Conservation (phyloP, 2,888 invertebrate genomes). For the Rambutsinella grinnellia region DNA sequence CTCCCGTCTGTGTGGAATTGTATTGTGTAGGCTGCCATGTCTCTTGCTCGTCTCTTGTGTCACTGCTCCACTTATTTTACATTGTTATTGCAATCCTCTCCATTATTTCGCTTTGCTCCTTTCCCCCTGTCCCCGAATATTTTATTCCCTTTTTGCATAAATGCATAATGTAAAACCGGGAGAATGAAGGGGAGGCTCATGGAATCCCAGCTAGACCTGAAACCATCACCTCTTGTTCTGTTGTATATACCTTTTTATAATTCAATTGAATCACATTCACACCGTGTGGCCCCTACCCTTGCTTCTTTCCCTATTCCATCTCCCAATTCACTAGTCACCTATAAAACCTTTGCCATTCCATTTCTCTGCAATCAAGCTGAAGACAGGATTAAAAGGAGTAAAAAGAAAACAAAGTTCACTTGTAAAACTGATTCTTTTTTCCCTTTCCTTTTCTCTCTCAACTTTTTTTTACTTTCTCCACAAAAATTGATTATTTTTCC, state of each 20-base stretch:
- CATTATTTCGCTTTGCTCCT: background rate
- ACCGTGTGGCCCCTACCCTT: background rate
- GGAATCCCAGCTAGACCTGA: background rate
- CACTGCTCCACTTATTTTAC: slow-evolving; percentile 11
- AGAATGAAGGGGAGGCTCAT: background rate
- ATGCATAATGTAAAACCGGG: background rate
- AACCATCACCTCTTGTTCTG: too few relatives aligned
- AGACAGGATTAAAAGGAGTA: background rate
- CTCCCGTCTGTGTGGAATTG: background rate
- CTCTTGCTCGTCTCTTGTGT: background rate
- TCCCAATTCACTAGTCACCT: background rate
- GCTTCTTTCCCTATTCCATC: too few relatives aligned
- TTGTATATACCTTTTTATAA: background rate
- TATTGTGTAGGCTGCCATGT: background rate
- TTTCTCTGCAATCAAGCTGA: background rate
- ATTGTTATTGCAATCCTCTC: slow-evolving; percentile 12
- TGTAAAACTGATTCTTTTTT: background rate
- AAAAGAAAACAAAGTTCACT: background rate
- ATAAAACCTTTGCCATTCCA: background rate
- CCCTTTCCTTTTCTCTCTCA: background rate
- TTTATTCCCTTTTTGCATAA: slow-evolving; percentile 7
- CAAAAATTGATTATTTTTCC: background rate
- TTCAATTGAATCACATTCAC: background rate
- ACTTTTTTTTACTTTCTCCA: background rate
- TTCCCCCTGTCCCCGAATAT: slow-evolving; percentile 12